These are phyloP conservation scores for Clanis bilineata DNA, from an alignment of 2,888 invertebrate species.

Conservation along the genomic window DNA sequence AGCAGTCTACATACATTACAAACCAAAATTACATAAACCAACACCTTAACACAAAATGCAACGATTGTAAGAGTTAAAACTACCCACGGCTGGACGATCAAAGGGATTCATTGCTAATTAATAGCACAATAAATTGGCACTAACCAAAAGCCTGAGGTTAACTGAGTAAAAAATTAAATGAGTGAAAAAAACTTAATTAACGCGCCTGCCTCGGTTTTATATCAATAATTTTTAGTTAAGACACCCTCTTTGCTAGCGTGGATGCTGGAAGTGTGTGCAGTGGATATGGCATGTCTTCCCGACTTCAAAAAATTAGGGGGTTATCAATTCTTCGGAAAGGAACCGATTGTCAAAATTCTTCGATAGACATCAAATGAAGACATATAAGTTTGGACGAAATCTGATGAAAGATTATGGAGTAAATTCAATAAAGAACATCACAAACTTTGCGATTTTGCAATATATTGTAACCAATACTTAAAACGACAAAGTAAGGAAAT, in stretches of 20 bases:
- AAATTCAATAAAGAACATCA: too few species aligned
- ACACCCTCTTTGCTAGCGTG: slow-evolving; percentile 57
- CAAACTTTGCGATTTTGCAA: too few species aligned
- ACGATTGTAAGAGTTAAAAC: background rate
- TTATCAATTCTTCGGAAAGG: too few species aligned
- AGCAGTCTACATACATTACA: too few species aligned
- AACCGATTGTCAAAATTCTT: too few species aligned
- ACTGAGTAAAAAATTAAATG: slow-evolving; percentile 72
- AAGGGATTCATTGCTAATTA: slow-evolving; percentile 73
- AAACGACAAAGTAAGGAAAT: too few species aligned
- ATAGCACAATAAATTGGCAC: slow-evolving; percentile 66
- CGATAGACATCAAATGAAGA: too few species aligned
- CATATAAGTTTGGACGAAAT: too few species aligned
- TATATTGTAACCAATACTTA: too few species aligned
- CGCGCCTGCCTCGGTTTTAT: slow-evolving; percentile 62
- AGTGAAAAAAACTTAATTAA: slow-evolving; percentile 79
- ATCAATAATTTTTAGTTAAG: slow-evolving; percentile 79
- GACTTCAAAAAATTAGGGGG: too few species aligned
- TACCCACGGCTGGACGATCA: slow-evolving; percentile 49
- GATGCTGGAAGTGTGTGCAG: slow-evolving; percentile 35
- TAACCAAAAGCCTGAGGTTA: slow-evolving; percentile 57
- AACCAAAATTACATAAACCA: background rate
- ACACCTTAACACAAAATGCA: background rate
- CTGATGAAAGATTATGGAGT: too few species aligned
- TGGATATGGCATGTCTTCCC: slow-evolving; percentile 24